Percentiles rank a stretch among this genome's conserved stretches.
These are phyloP conservation scores for Epizoanthus fatuus DNA, from an alignment of 92 coral and sea anemone species.

Conservation along the genomic window DNA sequence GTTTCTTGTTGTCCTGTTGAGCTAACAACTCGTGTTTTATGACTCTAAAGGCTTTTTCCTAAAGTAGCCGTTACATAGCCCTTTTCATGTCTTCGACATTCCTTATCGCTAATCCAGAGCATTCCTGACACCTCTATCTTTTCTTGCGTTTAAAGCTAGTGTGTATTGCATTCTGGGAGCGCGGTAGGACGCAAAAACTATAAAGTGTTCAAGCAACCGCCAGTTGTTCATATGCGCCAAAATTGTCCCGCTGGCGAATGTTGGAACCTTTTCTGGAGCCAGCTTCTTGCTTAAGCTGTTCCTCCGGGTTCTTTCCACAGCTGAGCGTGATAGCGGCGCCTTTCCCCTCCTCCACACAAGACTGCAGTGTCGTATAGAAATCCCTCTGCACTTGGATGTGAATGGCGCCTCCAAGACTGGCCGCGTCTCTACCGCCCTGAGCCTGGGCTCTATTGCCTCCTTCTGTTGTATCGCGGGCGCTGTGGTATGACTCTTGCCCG, in stretches of 20 bases:
- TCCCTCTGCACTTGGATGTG: constrained; percentile 13
- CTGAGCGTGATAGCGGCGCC: constrained; percentile 19
- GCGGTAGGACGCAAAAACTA: too few relatives aligned
- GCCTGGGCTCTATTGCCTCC: not conserved
- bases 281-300: not conserved
- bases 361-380: constrained; percentile 9
- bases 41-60: too few relatives aligned
- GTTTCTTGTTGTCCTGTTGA: too few relatives aligned
- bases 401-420: not conserved
- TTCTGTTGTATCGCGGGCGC: not conserved
- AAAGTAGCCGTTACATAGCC: too few relatives aligned
- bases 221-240: constrained; percentile 13
- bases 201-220: not conserved
- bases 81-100: too few relatives aligned
- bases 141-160: too few relatives aligned
- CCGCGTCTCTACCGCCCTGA: not conserved
- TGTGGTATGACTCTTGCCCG: not conserved
- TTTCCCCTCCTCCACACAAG: constrained; percentile 37
- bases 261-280: not conserved
- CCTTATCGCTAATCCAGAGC: too few relatives aligned
- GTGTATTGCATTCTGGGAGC: too few relatives aligned
- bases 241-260: constrained; percentile 14
- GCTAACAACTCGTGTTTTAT: too few relatives aligned
- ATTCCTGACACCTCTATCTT: too few relatives aligned
- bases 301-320: not conserved